A percentile compares a stretch with the other conserved stretches of the same genome.
Evolutionary conservation across 2,888 invertebrate genomes (phyloP).

Genomic region (Spodoptera picta): DNA sequence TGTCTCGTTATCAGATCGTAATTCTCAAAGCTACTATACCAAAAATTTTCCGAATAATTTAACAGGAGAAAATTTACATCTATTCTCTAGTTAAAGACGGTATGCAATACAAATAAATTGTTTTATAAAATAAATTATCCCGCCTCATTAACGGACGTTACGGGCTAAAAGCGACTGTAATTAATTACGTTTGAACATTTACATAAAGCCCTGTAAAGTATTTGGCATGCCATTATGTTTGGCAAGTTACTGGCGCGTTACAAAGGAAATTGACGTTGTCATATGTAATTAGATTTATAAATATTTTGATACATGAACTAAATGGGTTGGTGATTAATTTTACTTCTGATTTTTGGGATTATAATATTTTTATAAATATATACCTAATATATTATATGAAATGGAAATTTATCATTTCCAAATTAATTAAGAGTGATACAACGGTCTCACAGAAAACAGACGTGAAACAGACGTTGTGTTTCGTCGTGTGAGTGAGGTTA

Average conservation of each 20-base stretch:
- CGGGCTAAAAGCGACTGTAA: constrained; percentile 60
- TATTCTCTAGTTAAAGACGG: constrained; percentile 33
- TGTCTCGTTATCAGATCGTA: constrained; percentile 46
- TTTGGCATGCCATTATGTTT: constrained; percentile 36
- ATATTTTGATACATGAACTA: too few relatives aligned
- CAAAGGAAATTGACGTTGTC: constrained; percentile 12
- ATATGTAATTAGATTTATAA: constrained; percentile 12
- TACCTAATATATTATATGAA: too few relatives aligned
- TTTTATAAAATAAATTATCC: constrained; percentile 70
- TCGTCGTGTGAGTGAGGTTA: too few relatives aligned
- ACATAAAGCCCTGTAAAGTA: constrained; percentile 60
- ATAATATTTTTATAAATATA: too few relatives aligned
- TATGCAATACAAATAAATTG: constrained; percentile 64
- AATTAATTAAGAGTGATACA: too few relatives aligned
- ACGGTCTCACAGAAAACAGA: too few relatives aligned
- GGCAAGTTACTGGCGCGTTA: constrained; percentile 16
- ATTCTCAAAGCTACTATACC: constrained; percentile 39
- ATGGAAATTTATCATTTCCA: too few relatives aligned
- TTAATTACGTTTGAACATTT: constrained; percentile 72
- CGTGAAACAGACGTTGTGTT: too few relatives aligned
- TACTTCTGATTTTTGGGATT: too few relatives aligned
- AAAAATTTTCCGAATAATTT: constrained; percentile 51
- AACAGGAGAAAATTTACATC: constrained; percentile 41
- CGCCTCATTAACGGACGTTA: constrained; percentile 67
- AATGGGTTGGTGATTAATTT: too few relatives aligned